Evolutionary conservation across 2,797 vertebrate species (phyloP), one percentile per base, ranked within the genome.

Genomic region (Holocentrus rufus): DNA sequence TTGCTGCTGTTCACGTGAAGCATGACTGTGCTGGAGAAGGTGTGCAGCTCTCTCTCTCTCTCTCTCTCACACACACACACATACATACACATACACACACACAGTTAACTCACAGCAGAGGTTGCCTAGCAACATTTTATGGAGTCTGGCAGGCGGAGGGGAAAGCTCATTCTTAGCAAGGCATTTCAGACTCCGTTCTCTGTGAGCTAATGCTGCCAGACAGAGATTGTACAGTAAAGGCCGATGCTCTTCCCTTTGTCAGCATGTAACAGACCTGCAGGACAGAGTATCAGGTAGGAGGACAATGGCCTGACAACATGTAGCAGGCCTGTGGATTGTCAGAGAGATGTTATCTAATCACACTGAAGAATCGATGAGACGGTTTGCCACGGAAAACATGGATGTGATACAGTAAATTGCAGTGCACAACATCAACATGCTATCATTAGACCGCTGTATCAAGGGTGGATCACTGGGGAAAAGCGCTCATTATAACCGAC

Each of bases 71-170:
- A 58, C 50, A 78, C 60, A 65, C 61, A 74, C 52, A 25, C 59
- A 52, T 49, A 69, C 65, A 75, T 60, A 71, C 54, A 56, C 25
- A 52, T 36, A 58, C 62, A 69, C 52, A 59, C 52, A 66, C 74
- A 68, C 64, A 39, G 54, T 66, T 66, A 64, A 62, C 79, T 77
- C 81, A 67, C 84, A 69, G 70, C 14, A 68, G 67, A 61, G 74
- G 92, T 94, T 95, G 90, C 93, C 87, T 93, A 93, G 92, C 93
- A 94, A 94, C 93, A 67, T 79, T 83, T 83, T 67, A 86, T 85
- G 74, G 86, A 91, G 86, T 90, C 84, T 76, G 81, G 70, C 63
- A 82, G 79, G 79, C 62, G 70, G 76, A 83, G 56, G 84, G 86
- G 85, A 85, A 87, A 86, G 85, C 87, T 90, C 81, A 15, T 82